Evolutionary conservation across 2,113 vertebrate genomes (phyloP), one percentile per base, ranked within the genome.

Genomic region (Pangasianodon gigas): DNA sequence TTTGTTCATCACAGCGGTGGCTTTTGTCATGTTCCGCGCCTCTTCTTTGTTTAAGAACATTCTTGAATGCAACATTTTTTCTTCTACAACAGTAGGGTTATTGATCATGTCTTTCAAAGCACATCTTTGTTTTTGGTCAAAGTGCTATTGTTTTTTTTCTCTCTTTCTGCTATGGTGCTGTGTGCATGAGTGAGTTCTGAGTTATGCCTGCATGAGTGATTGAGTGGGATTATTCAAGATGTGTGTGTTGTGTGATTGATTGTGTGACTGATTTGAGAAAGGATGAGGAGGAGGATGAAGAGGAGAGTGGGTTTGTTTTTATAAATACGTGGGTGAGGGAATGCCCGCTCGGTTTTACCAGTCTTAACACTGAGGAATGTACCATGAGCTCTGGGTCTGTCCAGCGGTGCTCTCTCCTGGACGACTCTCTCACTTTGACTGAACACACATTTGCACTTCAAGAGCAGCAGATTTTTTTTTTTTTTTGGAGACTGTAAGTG

Each of bases 361-460:
- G 92, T 92, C 92, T 83, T 86, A 91, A 91, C 90, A 91, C 92
- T 91, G 92, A 90, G 69, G 90, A 92, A 91, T 90, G 90, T 92
- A 92, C 87, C 51, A 81, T 54, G 87, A 88, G 84, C 58, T 74
- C 46, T 46, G 80, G 44, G 87, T 92, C 85, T 87, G 75, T 91
- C 87, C 87, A 83, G 87, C 87, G 87, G 80, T 86, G 86, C 88
- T 91, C 32, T 91, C 86, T 88, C 81, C 81, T 58, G 75, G 75
- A 79, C 13, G 46, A 6, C 26, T 46, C 58, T 84, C 81, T 88
- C 19, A 51, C 84, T 85, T 80, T 37, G 48, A 77, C 51, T 88
- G 82, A 90, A 88, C 51, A n/a, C 62, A 77, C 2, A 7, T 80
- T 85, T 90, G 86, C 86, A 89, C 84, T 89, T 86, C n/a, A 80